Base-by-base conservation (phyloP, 2,113 vertebrate genomes). In the Catharus minimus region DNA sequence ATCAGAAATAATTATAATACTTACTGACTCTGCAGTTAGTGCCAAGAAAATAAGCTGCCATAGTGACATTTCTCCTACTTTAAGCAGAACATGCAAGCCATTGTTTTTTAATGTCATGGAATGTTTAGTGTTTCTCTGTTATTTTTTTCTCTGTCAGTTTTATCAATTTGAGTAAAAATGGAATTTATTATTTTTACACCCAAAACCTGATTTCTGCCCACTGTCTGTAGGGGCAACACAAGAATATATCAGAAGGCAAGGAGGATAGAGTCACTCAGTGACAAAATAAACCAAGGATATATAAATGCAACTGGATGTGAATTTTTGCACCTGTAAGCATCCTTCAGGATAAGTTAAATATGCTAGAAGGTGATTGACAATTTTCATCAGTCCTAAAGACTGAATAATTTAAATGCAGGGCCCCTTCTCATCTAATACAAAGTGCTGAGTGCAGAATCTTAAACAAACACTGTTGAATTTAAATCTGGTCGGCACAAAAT, bases 381-480 rank as follows among this genome's bases (percentile, higher is more conserved):
- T 92, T 95, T 96, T 92, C 91, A 92, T 95, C 86, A 90, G 90
- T 76, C 77, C 52, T 89, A 82, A 90, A 89, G 64, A 87, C 46
- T 84, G 81, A 87, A 91, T 94, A 89, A 93, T 92, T 92, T 92
- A 87, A 89, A 94, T 93, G 58, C 75, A 67, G 20, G 43, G 19
- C n/a, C 64, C 39, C 80, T 88, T 58, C 69, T 94, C 22, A 7
- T 91, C 43, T 91, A 85, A 82, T 89, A 85, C n/a, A 69, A 96
- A 94, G 22, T 95, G 86, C 93, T 94, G 86, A 95, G 84, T 60
- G 85, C 33, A 62, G 90, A 92, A 94, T 90, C 69, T 67, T 89
- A 93, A 95, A 90, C 86, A 96, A 95, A 94, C 62, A 76, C 26
- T 47, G 65, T 69, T 2, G 2, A 92, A 95, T 95, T 92, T 90